A percentile compares a stretch with the other conserved stretches of the same genome.
These are phyloP conservation scores for Sula dactylatra DNA, from an alignment of 2,113 vertebrate genomes.

Conservation along the genomic window DNA sequence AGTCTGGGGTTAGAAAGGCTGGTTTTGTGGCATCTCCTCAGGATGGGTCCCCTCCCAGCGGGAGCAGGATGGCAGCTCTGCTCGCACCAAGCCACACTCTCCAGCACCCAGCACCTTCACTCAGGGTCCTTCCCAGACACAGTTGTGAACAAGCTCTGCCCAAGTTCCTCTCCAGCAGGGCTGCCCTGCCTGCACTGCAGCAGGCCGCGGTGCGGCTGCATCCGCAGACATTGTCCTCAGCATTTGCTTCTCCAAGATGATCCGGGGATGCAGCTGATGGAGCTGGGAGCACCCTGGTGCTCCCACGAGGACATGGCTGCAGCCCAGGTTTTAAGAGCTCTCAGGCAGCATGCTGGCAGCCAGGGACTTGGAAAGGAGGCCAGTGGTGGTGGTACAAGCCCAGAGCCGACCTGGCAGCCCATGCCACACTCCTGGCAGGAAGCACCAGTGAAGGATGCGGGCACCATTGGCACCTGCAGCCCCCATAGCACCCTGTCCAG, in stretches of 20 bases:
- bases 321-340: background rate
- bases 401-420: background rate
- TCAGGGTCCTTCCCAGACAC: background rate
- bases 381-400: background rate
- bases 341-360: background rate
- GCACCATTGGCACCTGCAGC: background rate
- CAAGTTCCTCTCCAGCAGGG: background rate
- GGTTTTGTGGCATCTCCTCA: background rate
- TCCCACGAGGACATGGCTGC: background rate
- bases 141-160: background rate
- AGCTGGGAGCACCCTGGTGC: background rate
- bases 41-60: background rate
- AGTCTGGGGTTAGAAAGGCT: background rate
- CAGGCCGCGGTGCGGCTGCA: accelerated
- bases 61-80: background rate
- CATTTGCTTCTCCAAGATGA: background rate
- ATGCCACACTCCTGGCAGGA: background rate
- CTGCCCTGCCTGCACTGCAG: background rate
- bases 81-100: background rate
- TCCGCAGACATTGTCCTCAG: background rate
- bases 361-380: background rate
- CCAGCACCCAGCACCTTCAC: background rate
- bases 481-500: background rate
- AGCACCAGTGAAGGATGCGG: background rate
- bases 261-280: accelerated